Conservation (phyloP, 2,113 vertebrate genomes). For the Elephas maximus region DNA sequence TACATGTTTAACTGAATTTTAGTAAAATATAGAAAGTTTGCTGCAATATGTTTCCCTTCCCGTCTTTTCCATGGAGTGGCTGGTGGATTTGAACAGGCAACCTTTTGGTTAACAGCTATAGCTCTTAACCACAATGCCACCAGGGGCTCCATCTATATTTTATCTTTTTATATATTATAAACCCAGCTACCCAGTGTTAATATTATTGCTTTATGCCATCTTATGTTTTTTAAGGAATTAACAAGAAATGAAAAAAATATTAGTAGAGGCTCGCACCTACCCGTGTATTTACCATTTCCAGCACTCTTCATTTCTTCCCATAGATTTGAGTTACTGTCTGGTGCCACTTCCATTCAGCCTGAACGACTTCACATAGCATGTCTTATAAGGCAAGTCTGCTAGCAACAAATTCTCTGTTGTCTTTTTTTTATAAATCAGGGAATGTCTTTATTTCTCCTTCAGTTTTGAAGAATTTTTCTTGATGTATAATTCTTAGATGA, state of each 20-base stretch:
- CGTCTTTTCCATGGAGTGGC: not conserved
- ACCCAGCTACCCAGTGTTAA: not conserved
- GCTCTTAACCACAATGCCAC: too few relatives aligned
- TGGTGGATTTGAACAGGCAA: too few relatives aligned
- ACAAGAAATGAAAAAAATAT: not conserved
- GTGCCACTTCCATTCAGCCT: not conserved
- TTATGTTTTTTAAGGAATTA: not conserved
- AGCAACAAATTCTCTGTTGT: not conserved
- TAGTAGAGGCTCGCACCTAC: not conserved
- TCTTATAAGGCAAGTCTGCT: not conserved
- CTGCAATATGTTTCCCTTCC: not conserved
- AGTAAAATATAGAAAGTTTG: not conserved
- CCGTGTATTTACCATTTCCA: not conserved
- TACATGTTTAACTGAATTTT: not conserved
- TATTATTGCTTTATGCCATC: not conserved
- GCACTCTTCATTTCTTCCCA: not conserved
- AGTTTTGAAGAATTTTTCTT: constrained; percentile 23
- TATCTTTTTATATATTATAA: not conserved
- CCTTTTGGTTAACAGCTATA: too few relatives aligned
- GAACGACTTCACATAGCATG: not conserved
- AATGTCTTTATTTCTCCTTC: not conserved
- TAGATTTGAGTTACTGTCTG: not conserved
- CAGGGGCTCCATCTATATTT: too few relatives aligned
- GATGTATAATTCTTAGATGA: not conserved
- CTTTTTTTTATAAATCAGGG: not conserved